Percentiles rank a stretch among this genome's conserved stretches.
phyloP scores from a whole-genome alignment of 2,113 vertebrate genomes.

The Electrona antarctica region DNA sequence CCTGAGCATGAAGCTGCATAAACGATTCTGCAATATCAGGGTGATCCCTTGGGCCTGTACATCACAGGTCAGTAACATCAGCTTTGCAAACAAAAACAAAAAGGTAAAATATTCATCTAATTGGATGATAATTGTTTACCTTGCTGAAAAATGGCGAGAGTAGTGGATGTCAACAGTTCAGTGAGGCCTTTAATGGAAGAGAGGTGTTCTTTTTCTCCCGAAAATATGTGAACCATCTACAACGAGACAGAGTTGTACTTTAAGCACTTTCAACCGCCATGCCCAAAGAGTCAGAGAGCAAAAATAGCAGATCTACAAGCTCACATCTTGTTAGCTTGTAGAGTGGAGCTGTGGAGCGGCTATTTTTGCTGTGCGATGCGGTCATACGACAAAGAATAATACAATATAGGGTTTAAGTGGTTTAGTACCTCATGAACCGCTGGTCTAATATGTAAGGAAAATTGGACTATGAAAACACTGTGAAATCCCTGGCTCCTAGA shows the following conservation, averaged over 20 bases:
- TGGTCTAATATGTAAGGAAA: neutral
- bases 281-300: too few species aligned
- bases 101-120: neutral
- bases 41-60: slow-evolving; percentile 94
- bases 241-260: neutral
- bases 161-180: slow-evolving; percentile 89
- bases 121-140: slow-evolving; percentile 74
- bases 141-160: slow-evolving; percentile 91
- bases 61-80: slow-evolving; percentile 68
- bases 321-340: too few species aligned
- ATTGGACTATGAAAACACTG: neutral
- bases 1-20: slow-evolving; percentile 98
- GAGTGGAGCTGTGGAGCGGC: too few species aligned
- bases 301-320: too few species aligned
- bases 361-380: too few species aligned
- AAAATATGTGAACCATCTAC: slow-evolving; percentile 95
- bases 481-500: too few species aligned
- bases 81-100: neutral
- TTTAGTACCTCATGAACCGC: too few species aligned
- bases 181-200: slow-evolving; percentile 86
- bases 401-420: too few species aligned
- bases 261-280: too few species aligned
- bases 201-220: slow-evolving; percentile 87
- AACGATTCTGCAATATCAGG: slow-evolving; percentile 99
- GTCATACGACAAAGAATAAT: too few species aligned